These are phyloP conservation scores for Limnothrissa miodon DNA, from an alignment of 2,113 vertebrate species.

Conservation along the genomic window DNA sequence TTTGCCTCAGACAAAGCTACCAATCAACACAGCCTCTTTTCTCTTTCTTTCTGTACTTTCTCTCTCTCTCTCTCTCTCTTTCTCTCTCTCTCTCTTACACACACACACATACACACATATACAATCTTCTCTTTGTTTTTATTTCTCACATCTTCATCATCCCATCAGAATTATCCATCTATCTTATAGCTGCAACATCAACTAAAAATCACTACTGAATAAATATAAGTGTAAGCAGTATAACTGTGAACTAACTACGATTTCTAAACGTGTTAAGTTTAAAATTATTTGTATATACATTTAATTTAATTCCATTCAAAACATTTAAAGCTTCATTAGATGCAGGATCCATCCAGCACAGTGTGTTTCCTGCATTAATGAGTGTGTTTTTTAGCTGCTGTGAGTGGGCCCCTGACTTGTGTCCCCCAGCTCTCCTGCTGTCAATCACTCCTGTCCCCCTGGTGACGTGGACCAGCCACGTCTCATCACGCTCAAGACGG, in stretches of 20 bases:
- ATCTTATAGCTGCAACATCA: background rate
- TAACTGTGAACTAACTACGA: too few species aligned
- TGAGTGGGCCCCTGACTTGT: background rate
- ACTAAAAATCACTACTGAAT: too few species aligned
- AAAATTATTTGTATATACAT: too few species aligned
- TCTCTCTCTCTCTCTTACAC: background rate
- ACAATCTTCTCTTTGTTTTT: background rate
- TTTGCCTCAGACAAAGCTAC: background rate
- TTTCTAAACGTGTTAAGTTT: background rate
- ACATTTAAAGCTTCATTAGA: background rate
- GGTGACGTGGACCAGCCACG: background rate
- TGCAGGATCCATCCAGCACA: background rate
- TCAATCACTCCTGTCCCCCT: background rate
- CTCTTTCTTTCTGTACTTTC: slow-evolving; percentile 3
- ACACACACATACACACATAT: too few species aligned
- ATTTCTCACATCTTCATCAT: background rate
- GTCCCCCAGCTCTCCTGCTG: background rate
- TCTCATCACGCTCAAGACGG: background rate
- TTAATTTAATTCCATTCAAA: background rate
- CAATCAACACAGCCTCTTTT: background rate
- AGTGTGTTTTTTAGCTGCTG: background rate
- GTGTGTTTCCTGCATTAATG: background rate
- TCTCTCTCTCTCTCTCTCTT: background rate
- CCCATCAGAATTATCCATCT: background rate
- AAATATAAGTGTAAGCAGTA: too few species aligned